Base-by-base conservation (phyloP, 1,140 invertebrate species). In the Neodiprion lecontei region DNA sequence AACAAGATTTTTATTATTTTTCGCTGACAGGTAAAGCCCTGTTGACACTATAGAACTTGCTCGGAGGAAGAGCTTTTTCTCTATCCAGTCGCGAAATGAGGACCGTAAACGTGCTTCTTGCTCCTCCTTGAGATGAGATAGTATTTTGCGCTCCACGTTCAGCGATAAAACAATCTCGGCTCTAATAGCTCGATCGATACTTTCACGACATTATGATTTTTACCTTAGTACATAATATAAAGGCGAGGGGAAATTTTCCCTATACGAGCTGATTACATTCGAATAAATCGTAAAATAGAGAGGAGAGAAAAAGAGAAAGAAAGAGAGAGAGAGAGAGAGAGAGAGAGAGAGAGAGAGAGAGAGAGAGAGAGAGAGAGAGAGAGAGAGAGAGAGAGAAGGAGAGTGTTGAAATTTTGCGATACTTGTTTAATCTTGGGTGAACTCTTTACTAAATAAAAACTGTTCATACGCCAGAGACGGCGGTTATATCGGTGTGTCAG, bases 171-270 rank as follows among this genome's bases (percentile, higher is more conserved):
- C 9, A 40, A 53, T 49, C 48, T 9, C 12, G 11, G n/a, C 21
- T 49, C 40, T 47, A 14, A 28, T 48, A 67, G 65, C 67, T 47
- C 7, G 47, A 17, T 23, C 49, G 53, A 74, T 48, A 53, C 28
- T 69, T 61, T 74, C 28, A 74, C 72, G 67, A 67, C 17, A 61
- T 74, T 74, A 74, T 69, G 69, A 74, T 74, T 74, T 68, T 69
- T 67, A 28, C 49, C 47, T 67, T 40, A 67, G 72, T 73, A 50
- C 72, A 68, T 68, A 69, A 48, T 67, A 69, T 68, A 68, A 74
- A 74, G 67, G 50, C 49, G 48, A 67, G 68, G 68, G 67, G 68
- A 74, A 74, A 74, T 68, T 74, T 73, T 49, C 17, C 67, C 53
- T 65, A 67, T 67, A 67, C 67, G 53, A 21, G n/a, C 23, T 67